Evolutionary conservation across 2,113 vertebrate species (phyloP).

Genomic region (Aythya baeri): DNA sequence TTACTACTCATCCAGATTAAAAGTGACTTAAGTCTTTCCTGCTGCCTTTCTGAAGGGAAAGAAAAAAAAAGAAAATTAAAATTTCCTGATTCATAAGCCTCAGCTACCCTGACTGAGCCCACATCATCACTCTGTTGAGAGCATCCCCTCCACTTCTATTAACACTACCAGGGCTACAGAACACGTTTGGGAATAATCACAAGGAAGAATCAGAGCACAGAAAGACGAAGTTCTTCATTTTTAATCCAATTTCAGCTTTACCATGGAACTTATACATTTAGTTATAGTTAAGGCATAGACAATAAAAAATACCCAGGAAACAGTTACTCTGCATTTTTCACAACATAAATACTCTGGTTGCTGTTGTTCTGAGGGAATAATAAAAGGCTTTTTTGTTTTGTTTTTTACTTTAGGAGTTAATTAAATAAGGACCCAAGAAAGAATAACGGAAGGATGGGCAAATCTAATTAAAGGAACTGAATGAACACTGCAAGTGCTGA

Average conservation of each 20-base stretch:
- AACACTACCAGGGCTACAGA: not conserved
- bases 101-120: not conserved
- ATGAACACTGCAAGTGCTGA: not conserved
- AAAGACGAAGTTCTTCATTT: not conserved
- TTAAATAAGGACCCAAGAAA: not conserved
- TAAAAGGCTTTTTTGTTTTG: not conserved
- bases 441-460: not conserved
- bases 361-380: not conserved
- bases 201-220: not conserved
- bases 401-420: not conserved
- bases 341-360: not conserved
- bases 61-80: not conserved
- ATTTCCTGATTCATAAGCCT: not conserved
- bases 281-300: rapidly evolving
- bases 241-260: not conserved
- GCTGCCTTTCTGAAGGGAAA: not conserved
- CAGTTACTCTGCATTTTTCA: not conserved
- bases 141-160: not conserved
- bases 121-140: not conserved
- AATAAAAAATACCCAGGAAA: not conserved
- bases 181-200: not conserved
- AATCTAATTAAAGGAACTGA: not conserved
- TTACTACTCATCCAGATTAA: not conserved
- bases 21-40: not conserved
- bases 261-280: not conserved